phyloP scores from a whole-genome alignment of 2,113 vertebrate species.

The Butorides virescens region DNA sequence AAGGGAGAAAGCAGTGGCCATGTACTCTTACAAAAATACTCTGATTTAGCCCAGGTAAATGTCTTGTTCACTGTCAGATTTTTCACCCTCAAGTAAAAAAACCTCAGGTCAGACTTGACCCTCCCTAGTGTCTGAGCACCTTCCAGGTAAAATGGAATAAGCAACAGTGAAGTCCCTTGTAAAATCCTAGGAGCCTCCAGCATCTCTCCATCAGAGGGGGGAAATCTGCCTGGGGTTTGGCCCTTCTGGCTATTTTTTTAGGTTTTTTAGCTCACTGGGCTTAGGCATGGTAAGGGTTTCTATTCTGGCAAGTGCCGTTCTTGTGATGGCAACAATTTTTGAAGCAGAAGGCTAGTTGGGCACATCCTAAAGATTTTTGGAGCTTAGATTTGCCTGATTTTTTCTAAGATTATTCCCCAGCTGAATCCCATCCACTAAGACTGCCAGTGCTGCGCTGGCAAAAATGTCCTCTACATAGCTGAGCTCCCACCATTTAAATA shows the following conservation, averaged over 20 bases:
- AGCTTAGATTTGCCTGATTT: background rate
- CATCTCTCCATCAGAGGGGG: background rate
- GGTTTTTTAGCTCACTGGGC: background rate
- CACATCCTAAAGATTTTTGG: background rate
- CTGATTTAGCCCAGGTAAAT: background rate
- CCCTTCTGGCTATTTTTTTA: background rate
- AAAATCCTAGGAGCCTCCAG: background rate
- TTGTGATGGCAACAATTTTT: background rate
- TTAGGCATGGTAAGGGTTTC: background rate
- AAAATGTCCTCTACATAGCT: background rate
- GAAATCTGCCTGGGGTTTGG: background rate
- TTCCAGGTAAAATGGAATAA: background rate
- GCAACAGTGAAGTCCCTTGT: background rate
- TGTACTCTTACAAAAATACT: background rate
- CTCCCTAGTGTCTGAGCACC: background rate
- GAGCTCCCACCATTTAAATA: background rate
- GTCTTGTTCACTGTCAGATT: background rate
- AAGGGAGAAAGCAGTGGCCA: background rate
- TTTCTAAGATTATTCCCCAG: background rate
- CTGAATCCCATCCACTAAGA: background rate
- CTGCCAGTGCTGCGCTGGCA: background rate
- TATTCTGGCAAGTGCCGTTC: background rate
- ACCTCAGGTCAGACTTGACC: background rate
- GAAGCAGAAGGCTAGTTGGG: background rate
- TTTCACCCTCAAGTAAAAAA: background rate